Evolutionary conservation across 2,797 vertebrate genomes (phyloP), one percentile per base, ranked within the genome.

Genomic region (Danionella dracula): DNA sequence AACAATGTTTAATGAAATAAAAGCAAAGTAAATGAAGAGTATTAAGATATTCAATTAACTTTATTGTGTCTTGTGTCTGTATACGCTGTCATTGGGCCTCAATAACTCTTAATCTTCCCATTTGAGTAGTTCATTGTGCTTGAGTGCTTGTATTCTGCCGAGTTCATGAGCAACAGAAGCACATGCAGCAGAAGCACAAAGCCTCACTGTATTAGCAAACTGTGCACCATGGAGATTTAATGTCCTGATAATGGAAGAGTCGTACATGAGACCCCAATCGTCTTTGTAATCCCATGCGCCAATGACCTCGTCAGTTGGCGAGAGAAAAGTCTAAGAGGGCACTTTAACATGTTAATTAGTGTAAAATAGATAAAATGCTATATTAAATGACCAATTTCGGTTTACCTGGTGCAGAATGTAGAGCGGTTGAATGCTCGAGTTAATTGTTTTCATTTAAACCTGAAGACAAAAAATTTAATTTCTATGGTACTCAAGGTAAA

Each of bases 101-200:
- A 75, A 75, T 72, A 60, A 50, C 63, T 68, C 74, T 68, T 70
- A 72, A 72, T 76, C 74, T 65, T 49, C n/a, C 32, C 16, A 16
- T 53, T 51, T 57, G 57, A 72, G 64, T 53, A 69, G 56, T 40
- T 23, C 45, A 66, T 66, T 74, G 72, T 76, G 35, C 40, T 61
- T 1, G 29, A 41, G 72, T 53, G 62, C 49, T 68, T 46, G 59
- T 13, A 35, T 34, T 37, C 35, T 17, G 44, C 20, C 55, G 49
- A 11, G 31, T 20, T 64, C 23, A 21, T 8, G 12, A 51, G 34
- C 66, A 5, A 8, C 42, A 51, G 61, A 16, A 35, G 44, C 11
- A 10, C 48, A 37, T 44, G 31, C 38, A 42, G 62, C 53, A 35
- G 31, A 61, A n/a, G n/a, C n/a, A n/a, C 44, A 57, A 16, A 37